phyloP scores from a whole-genome alignment of 2,888 invertebrate genomes.

The Aromia moschata region DNA sequence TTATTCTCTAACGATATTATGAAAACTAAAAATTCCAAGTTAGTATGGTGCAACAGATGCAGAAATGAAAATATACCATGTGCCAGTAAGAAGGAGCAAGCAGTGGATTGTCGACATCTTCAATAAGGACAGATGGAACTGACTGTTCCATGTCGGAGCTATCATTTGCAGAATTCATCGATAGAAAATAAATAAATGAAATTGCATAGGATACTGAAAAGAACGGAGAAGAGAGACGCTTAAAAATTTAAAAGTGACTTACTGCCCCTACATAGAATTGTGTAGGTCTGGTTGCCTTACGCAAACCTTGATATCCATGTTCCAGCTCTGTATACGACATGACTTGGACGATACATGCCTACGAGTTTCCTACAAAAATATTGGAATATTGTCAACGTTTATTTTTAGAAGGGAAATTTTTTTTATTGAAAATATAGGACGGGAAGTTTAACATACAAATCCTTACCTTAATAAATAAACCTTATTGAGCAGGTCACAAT shows the following conservation, averaged over 20 bases:
- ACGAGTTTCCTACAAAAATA: constrained; percentile 29
- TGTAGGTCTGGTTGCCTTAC: constrained; percentile 71
- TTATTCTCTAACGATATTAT: too few species aligned
- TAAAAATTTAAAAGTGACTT: constrained; percentile 58
- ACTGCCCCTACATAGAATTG: constrained; percentile 80
- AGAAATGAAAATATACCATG: constrained; percentile 45
- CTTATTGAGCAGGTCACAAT: constrained; percentile 36
- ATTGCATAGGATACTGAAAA: constrained; percentile 27
- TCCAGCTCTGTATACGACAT: constrained; percentile 95
- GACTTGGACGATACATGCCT: constrained; percentile 46
- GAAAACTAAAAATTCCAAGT: too few species aligned
- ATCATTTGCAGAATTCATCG: constrained; percentile 41
- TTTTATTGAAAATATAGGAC: background rate
- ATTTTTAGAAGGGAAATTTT: constrained; percentile 10
- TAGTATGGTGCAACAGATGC: background rate
- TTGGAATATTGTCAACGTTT: constrained; percentile 15
- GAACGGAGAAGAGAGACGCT: constrained; percentile 20
- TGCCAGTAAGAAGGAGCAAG: constrained; percentile 50
- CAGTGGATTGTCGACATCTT: constrained; percentile 56
- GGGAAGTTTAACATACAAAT: background rate
- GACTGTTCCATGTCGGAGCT: constrained; percentile 29
- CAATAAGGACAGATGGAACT: constrained; percentile 55
- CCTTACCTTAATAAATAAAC: constrained; percentile 19
- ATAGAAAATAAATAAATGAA: constrained; percentile 30
- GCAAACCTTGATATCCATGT: constrained; percentile 90